Conservation (phyloP, 1,140 invertebrate genomes). For the Bombus difficillimus region DNA sequence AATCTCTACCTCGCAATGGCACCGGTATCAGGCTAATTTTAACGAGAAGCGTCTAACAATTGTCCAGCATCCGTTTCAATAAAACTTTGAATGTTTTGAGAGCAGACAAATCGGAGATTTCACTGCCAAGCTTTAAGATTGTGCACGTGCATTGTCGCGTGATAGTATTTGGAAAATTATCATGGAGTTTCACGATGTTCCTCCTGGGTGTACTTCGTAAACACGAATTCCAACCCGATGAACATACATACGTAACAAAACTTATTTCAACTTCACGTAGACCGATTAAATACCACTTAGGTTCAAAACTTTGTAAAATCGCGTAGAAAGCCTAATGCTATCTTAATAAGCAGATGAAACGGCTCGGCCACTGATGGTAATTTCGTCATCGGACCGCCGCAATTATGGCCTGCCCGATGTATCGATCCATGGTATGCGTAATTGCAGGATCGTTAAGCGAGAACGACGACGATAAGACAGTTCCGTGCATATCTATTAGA, state of each 20-base stretch:
- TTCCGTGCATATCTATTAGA: not conserved
- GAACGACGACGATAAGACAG: not conserved
- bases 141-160: too few relatives aligned
- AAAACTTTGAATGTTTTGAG: not conserved
- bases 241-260: not conserved
- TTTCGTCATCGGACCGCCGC: not conserved
- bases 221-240: not conserved
- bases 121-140: not conserved
- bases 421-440: not conserved
- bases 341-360: not conserved
- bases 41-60: not conserved
- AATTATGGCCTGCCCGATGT: not conserved
- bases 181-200: not conserved
- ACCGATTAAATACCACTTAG: not conserved
- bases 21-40: not conserved
- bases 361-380: not conserved
- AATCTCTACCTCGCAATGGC: not conserved
- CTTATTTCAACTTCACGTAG: not conserved
- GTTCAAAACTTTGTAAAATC: not conserved
- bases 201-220: conserved; percentile 7
- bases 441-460: not conserved
- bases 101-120: not conserved
- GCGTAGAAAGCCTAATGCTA: not conserved
- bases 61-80: not conserved
- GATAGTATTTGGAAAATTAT: not conserved